phyloP scores from a whole-genome alignment of 1,140 invertebrate species.

The Sinella curviseta region DNA sequence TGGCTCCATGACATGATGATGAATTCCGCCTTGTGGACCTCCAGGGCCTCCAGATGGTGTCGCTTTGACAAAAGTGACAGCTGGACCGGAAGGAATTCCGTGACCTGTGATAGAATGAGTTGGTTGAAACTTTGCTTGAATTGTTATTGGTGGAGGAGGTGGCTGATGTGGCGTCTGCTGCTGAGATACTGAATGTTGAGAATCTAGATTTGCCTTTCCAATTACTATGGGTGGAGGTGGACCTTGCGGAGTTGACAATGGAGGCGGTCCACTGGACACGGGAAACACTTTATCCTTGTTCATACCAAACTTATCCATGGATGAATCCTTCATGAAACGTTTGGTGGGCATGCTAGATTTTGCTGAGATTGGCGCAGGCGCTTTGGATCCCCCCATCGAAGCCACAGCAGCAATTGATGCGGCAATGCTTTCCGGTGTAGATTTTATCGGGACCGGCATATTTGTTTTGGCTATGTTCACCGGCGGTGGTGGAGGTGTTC shows the following conservation, averaged over 20 bases:
- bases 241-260: neutral
- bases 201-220: neutral
- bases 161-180: neutral
- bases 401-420: neutral
- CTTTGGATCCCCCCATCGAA: neutral
- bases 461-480: neutral
- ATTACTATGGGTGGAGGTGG: neutral
- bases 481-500: neutral
- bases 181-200: neutral
- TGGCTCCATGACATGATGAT: neutral
- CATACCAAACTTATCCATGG: neutral
- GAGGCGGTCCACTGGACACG: neutral
- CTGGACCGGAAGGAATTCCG: neutral
- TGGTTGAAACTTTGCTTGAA: conserved; percentile 7
- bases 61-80: neutral
- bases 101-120: neutral
- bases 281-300: neutral
- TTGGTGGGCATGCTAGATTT: neutral
- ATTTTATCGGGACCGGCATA: neutral
- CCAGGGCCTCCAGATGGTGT: neutral
- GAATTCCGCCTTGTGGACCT: neutral
- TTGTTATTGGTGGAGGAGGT: conserved; percentile 3
- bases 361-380: neutral
- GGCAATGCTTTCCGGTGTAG: neutral
- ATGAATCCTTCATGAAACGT: conserved; percentile 12